Evolutionary conservation across 2,113 vertebrate genomes (phyloP).

Genomic region (Noturus placidus): DNA sequence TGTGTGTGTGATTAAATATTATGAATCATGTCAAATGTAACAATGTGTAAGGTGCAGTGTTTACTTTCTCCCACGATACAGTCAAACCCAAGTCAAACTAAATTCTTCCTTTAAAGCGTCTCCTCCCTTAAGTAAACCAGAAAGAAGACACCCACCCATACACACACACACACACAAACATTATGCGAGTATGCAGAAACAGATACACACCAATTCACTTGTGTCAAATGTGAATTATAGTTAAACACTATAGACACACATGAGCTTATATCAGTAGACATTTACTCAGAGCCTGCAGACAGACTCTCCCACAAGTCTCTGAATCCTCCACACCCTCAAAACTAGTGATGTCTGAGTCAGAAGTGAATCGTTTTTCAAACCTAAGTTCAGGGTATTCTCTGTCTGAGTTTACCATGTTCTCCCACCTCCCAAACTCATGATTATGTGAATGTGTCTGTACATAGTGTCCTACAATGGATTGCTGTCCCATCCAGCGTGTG

Average conservation of each 20-base stretch:
- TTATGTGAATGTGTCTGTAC: no score
- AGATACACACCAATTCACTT: not conserved
- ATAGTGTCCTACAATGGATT: not conserved
- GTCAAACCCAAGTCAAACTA: slow-evolving; percentile 33
- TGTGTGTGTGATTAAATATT: not conserved
- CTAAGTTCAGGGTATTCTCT: not conserved
- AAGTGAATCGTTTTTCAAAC: not conserved
- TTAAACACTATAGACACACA: not conserved
- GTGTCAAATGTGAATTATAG: not conserved
- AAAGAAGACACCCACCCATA: not conserved
- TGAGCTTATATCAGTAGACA: slow-evolving; percentile 27
- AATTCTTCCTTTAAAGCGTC: slow-evolving; percentile 21
- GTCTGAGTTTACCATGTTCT: not conserved
- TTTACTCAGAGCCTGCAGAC: not conserved
- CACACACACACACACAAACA: not conserved
- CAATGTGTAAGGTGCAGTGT: slow-evolving; percentile 31
- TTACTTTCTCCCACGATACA: slow-evolving; percentile 23
- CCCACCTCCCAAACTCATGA: not conserved
- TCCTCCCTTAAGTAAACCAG: slow-evolving; percentile 48
- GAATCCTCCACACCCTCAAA: slow-evolving; percentile 13
- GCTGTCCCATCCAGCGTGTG: not conserved
- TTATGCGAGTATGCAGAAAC: not conserved
- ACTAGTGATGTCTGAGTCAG: not conserved
- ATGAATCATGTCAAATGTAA: slow-evolving; percentile 6
- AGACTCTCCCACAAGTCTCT: slow-evolving; percentile 5